phyloP scores from a whole-genome alignment of 2,797 vertebrate species.

The Arrhamphus sclerolepis region DNA sequence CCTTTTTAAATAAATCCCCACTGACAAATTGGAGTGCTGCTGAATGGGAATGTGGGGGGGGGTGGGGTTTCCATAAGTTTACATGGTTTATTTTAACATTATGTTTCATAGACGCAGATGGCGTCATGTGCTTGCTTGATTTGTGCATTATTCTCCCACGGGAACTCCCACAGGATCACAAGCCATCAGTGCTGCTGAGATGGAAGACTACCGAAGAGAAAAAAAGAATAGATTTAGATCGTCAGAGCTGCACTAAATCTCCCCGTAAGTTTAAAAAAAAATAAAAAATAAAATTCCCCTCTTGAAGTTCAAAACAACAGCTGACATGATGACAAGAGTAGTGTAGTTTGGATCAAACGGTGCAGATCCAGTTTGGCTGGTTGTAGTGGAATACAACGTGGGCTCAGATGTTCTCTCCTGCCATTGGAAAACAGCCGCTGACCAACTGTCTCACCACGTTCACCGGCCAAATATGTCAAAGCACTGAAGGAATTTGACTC shows the following conservation, averaged over 20 bases:
- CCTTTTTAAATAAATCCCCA: conserved; percentile 70
- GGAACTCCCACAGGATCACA: conserved; percentile 41
- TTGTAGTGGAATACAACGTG: background rate
- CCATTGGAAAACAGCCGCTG: conserved; percentile 10
- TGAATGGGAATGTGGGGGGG: conserved; percentile 20
- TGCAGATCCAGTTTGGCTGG: background rate
- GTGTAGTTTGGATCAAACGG: background rate
- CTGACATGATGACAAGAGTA: too few relatives aligned
- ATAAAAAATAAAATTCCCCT: too few relatives aligned
- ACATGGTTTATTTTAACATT: conserved; percentile 44
- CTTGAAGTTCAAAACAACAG: background rate
- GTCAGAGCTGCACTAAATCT: background rate
- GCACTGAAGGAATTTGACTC: conserved; percentile 9
- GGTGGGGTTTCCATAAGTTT: conserved; percentile 38
- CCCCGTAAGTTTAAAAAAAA: too few relatives aligned
- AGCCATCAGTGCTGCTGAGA: conserved; percentile 9
- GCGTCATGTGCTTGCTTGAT: conserved; percentile 35
- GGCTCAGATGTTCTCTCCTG: background rate
- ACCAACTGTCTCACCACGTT: conserved; percentile 16
- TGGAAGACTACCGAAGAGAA: background rate
- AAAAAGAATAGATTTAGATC: conserved; percentile 1
- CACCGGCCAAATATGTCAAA: conserved; percentile 10
- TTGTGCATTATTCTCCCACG: conserved; percentile 20
- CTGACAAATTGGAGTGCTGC: conserved; percentile 55
- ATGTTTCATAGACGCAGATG: conserved; percentile 44